These are phyloP conservation scores for Grapholita molesta DNA, from an alignment of 1,140 invertebrate genomes.

Conservation along the genomic window DNA sequence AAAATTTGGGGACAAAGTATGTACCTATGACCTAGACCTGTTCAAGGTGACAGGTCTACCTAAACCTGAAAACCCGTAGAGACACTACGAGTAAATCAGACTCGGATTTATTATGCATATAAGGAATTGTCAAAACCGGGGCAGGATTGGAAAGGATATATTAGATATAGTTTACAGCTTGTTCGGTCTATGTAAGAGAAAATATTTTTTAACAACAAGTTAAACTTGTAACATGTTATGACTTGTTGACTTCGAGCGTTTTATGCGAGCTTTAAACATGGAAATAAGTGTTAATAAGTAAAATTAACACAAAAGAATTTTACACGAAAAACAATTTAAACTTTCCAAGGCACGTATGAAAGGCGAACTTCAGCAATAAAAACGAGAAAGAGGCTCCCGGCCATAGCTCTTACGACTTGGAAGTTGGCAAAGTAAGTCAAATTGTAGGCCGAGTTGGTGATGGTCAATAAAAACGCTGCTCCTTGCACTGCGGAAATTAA, in stretches of 20 bases:
- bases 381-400: conserved; percentile 57
- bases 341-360: conserved; percentile 55
- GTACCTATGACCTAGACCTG: too few species aligned
- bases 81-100: too few species aligned
- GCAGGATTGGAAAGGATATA: too few species aligned
- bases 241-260: too few species aligned
- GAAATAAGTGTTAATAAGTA: background rate
- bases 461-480: conserved; percentile 52
- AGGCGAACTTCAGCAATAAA: conserved; percentile 66
- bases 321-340: conserved; percentile 35
- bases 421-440: conserved; percentile 49
- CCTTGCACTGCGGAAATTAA: background rate
- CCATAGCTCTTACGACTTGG: conserved; percentile 61
- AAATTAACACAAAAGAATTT: conserved; percentile 27
- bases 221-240: too few species aligned
- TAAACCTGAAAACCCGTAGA: too few species aligned
- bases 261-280: background rate
- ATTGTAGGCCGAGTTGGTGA: conserved; percentile 54
- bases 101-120: too few species aligned
- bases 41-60: too few species aligned
- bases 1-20: background rate
- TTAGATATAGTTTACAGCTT: too few species aligned
- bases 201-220: too few species aligned
- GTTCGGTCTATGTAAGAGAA: too few species aligned
- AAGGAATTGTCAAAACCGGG: too few species aligned